These are phyloP conservation scores for Drosophila cardini DNA, from an alignment of 1,140 invertebrate genomes.

Conservation along the genomic window DNA sequence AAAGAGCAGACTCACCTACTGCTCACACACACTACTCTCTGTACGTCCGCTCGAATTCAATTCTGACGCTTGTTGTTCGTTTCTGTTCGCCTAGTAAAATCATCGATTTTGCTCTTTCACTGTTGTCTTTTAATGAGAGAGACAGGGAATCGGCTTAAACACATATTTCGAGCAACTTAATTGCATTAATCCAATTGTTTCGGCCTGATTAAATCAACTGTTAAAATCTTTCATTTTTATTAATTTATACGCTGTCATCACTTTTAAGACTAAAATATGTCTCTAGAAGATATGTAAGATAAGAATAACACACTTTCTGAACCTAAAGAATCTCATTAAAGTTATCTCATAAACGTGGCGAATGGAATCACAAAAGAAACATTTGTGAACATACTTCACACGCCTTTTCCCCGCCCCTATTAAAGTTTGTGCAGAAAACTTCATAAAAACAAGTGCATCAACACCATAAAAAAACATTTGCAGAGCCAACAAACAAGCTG, in stretches of 20 bases:
- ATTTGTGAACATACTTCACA: slow-evolving; percentile 1
- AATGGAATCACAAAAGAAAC: slow-evolving; percentile 4
- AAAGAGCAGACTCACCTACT: no score
- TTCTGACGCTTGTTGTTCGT: no score
- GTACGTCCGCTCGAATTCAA: no score
- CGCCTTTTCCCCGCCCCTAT: background rate
- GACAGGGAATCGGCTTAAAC: no score
- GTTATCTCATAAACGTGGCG: slow-evolving; percentile 22
- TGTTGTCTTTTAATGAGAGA: no score
- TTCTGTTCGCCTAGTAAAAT: no score
- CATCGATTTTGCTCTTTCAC: no score
- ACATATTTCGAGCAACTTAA: no score
- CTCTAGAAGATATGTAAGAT: slow-evolving; percentile 18
- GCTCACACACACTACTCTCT: no score
- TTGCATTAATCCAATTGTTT: no score
- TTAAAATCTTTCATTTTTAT: background rate
- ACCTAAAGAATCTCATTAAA: slow-evolving; percentile 15
- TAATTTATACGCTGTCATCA: background rate
- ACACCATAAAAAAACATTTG: slow-evolving; percentile 8
- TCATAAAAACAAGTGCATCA: slow-evolving; percentile 37
- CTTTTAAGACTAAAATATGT: background rate
- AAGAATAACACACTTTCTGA: slow-evolving; percentile 1
- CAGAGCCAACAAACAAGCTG: slow-evolving; percentile 9
- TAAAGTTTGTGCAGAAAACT: slow-evolving; percentile 22
- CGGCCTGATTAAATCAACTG: no score